A percentile compares a stretch with the other conserved stretches of the same genome.
Evolutionary conservation across 1,140 invertebrate species (phyloP).

Genomic region (Cylas formicarius): DNA sequence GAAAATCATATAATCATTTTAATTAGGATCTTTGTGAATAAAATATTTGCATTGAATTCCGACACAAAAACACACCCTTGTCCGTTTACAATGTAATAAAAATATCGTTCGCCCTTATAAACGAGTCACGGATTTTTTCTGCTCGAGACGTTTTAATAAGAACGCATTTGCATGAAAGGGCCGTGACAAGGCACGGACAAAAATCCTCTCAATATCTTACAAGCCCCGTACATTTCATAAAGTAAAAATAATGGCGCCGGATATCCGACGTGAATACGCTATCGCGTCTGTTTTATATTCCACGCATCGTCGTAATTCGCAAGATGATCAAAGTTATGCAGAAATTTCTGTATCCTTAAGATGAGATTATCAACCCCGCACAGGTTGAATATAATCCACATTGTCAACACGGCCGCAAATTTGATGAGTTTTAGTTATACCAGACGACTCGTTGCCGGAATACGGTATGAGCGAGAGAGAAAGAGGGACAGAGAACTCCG

Average conservation of each 20-base stretch:
- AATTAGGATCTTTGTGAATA: no score
- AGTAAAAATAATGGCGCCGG: conserved; percentile 27
- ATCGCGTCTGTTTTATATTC: conserved; percentile 36
- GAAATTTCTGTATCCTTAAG: conserved; percentile 40
- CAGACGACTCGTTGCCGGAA: conserved; percentile 28
- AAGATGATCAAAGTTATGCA: conserved; percentile 42
- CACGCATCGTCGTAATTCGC: conserved; percentile 38
- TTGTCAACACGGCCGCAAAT: conserved; percentile 42
- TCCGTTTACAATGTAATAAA: no score
- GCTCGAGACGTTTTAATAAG: no score
- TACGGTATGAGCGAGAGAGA: conserved; percentile 30
- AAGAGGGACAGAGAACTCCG: no score
- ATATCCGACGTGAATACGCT: conserved; percentile 18
- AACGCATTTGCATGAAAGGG: no score
- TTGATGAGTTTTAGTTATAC: conserved; percentile 43
- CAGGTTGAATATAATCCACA: conserved; percentile 40
- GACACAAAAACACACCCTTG: no score
- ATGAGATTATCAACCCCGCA: conserved; percentile 41
- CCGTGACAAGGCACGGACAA: no score
- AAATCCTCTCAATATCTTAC: conserved; percentile 23
- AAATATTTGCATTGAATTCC: no score
- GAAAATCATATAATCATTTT: no score
- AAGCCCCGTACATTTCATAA: conserved; percentile 23
- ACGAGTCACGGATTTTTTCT: no score
- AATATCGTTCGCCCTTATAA: no score